Evolutionary conservation across 2,113 vertebrate genomes (phyloP).

Genomic region (Dromaius novaehollandiae): DNA sequence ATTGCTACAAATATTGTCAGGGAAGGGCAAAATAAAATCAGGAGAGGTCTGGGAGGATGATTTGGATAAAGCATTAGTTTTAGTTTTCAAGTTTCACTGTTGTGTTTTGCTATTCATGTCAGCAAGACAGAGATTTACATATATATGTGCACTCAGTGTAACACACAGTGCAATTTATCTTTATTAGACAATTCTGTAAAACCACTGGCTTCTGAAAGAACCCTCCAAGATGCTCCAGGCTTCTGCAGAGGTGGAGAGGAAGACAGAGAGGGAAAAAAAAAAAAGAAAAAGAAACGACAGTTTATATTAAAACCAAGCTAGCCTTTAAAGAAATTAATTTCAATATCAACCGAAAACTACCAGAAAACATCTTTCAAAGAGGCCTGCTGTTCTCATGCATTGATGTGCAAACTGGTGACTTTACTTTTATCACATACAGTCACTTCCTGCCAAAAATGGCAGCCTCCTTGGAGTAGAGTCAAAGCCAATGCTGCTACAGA

Average conservation of each 20-base stretch:
- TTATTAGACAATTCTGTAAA: not conserved
- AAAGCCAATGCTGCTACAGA: not conserved
- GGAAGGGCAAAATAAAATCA: not conserved
- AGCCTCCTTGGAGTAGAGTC: not conserved
- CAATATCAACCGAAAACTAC: not conserved
- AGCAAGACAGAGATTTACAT: not conserved
- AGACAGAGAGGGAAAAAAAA: not conserved
- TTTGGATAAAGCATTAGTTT: not conserved
- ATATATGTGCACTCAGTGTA: not conserved
- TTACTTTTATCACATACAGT: not conserved
- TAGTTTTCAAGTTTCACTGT: not conserved
- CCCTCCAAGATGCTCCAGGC: not conserved
- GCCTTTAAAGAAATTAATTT: not conserved
- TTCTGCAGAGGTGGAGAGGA: not conserved
- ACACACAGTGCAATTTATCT: not conserved
- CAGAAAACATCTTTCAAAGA: not conserved
- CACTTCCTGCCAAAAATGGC: not conserved
- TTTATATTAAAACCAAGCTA: not conserved
- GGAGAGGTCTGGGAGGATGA: not conserved
- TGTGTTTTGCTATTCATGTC: not conserved
- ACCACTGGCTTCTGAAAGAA: not conserved
- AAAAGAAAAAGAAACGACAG: not conserved
- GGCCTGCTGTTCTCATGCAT: not conserved
- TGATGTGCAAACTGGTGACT: not conserved
- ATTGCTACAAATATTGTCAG: not conserved